Evolutionary conservation across 1,140 invertebrate species (phyloP).

Genomic region (Muscidifurax raptorellus): DNA sequence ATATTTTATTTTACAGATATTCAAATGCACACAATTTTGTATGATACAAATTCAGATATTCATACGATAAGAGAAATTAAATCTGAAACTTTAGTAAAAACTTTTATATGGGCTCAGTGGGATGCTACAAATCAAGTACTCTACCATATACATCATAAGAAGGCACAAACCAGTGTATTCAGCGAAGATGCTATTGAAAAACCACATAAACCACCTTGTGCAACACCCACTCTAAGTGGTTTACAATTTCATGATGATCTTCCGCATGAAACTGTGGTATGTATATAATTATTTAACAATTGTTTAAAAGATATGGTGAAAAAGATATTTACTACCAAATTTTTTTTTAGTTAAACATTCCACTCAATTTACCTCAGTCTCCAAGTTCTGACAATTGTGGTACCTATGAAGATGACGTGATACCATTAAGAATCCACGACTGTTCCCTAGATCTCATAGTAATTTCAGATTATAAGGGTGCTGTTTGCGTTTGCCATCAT

Average conservation of each 20-base stretch:
- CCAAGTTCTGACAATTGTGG: conserved; percentile 78
- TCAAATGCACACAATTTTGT: conserved; percentile 65
- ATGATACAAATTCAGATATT: conserved; percentile 55
- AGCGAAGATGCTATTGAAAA: conserved; percentile 80
- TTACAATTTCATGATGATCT: conserved; percentile 89
- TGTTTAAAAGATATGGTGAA: conserved; percentile 10
- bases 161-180: conserved; percentile 80
- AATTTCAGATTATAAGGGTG: conserved; percentile 82
- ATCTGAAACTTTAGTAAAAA: conserved; percentile 81
- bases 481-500: conserved; percentile 89
- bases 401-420: conserved; percentile 86
- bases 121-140: conserved; percentile 85
- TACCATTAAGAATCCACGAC: conserved; percentile 86
- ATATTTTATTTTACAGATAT: conserved; percentile 59
- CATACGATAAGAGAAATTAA: conserved; percentile 69
- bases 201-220: conserved; percentile 73
- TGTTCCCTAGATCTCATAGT: conserved; percentile 88
- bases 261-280: conserved; percentile 89
- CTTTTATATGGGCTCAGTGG: conserved; percentile 90
- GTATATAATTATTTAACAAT: conserved; percentile 55
- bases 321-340: conserved; percentile 24
- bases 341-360: conserved; percentile 84
- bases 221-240: conserved; percentile 84
- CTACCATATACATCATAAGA: conserved; percentile 87
- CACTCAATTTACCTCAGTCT: conserved; percentile 85